These are phyloP conservation scores for Bellardia pandia DNA, from an alignment of 2,888 invertebrate species.

Conservation along the genomic window DNA sequence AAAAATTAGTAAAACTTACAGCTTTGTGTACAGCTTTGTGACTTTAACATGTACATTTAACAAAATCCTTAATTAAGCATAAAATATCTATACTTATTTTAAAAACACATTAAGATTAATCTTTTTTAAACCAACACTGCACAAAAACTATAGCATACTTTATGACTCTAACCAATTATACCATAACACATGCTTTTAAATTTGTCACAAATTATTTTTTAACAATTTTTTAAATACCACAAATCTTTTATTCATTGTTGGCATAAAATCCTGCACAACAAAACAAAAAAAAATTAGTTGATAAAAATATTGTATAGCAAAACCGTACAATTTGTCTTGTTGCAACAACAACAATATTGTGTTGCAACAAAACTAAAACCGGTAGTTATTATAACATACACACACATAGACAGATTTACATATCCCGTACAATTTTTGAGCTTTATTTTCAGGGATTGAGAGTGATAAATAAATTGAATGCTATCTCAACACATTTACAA, in stretches of 20 bases:
- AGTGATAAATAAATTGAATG: constrained; percentile 72
- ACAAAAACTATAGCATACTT: constrained; percentile 20
- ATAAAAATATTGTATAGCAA: constrained; percentile 52
- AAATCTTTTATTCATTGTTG: constrained; percentile 65
- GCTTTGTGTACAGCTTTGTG: neutral
- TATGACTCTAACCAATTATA: constrained; percentile 15
- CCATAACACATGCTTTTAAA: constrained; percentile 45
- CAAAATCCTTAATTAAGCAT: no score
- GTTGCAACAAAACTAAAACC: constrained; percentile 70
- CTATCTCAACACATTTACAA: constrained; percentile 73
- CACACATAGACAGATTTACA: constrained; percentile 30
- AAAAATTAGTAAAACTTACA: neutral
- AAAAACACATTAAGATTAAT: neutral
- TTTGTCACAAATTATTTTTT: constrained; percentile 66
- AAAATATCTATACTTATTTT: neutral
- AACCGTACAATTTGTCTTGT: constrained; percentile 68
- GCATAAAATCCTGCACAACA: constrained; percentile 1
- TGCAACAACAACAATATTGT: constrained; percentile 56
- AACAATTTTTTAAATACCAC: constrained; percentile 68
- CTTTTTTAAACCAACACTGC: neutral
- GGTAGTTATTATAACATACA: constrained; percentile 72
- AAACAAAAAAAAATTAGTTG: constrained; percentile 27
- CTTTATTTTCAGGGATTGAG: neutral
- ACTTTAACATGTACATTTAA: neutral
- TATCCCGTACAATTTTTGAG: constrained; percentile 46